These are phyloP conservation scores for Symphodus melops DNA, from an alignment of 2,113 vertebrate species.

Conservation along the genomic window DNA sequence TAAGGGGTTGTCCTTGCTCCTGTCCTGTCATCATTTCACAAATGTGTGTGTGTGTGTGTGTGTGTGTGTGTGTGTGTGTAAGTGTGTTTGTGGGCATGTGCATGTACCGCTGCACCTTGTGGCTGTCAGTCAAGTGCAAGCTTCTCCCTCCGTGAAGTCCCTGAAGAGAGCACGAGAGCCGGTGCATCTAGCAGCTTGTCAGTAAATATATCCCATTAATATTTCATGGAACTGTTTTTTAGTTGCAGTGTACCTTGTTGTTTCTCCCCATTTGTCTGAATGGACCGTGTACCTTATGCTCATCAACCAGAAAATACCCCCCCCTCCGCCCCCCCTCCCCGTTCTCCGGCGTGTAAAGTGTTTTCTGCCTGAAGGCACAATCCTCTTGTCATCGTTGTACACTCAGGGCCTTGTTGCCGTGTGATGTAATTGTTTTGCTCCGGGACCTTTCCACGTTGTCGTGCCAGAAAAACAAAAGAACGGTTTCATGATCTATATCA, in stretches of 20 bases:
- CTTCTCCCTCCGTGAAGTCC: conserved; percentile 46
- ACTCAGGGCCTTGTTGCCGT: conserved; percentile 70
- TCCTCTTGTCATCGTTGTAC: conserved; percentile 79
- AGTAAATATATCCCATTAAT: conserved; percentile 84
- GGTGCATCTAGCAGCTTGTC: conserved; percentile 71
- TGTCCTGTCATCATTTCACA: conserved; percentile 57
- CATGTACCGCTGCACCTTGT: conserved; percentile 52
- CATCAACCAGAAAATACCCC: conserved; percentile 75
- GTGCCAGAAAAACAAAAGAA: conserved; percentile 55
- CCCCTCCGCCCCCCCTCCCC: conserved; percentile 41
- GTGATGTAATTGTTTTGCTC: conserved; percentile 80
- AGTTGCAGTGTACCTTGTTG: conserved; percentile 62
- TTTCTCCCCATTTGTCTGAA: conserved; percentile 79
- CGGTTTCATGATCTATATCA: conserved; percentile 34
- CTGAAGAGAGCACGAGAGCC: conserved; percentile 70
- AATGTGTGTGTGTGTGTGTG: neutral
- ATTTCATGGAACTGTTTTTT: conserved; percentile 79
- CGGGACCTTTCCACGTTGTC: conserved; percentile 53
- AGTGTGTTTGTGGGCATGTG: conserved; percentile 61
- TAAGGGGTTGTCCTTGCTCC: conserved; percentile 28
- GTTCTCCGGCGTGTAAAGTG: conserved; percentile 73
- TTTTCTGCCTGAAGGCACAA: conserved; percentile 80
- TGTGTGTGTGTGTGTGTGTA: conserved; percentile 11
- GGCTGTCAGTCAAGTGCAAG: conserved; percentile 72
- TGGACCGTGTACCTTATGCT: conserved; percentile 76